Conservation (phyloP, 1,140 invertebrate species). For the Leptoteleia sp. region DNA sequence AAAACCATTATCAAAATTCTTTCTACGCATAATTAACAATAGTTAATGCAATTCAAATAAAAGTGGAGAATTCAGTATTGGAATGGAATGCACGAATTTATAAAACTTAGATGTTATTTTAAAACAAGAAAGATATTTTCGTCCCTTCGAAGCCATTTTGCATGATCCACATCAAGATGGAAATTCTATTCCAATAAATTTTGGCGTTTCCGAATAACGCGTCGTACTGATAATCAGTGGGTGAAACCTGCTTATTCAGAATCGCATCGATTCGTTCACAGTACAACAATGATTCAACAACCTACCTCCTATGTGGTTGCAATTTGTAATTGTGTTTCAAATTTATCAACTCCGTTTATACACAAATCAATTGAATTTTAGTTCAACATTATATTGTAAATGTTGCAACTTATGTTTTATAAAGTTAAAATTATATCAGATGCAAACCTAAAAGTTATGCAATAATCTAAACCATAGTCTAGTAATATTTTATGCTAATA, state of each 20-base stretch:
- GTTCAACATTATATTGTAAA: too few species aligned
- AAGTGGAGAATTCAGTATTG: constrained; percentile 37
- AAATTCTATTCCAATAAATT: constrained; percentile 44
- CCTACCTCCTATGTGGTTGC: constrained; percentile 48
- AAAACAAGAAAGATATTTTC: constrained; percentile 8
- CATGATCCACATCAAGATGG: constrained; percentile 19
- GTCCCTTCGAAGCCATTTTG: constrained; percentile 7
- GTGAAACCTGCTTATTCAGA: constrained; percentile 48
- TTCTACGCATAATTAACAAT: too few species aligned
- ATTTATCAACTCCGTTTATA: too few species aligned
- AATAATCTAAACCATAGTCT: too few species aligned
- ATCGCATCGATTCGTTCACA: constrained; percentile 61
- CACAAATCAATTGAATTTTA: too few species aligned
- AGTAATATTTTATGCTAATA: too few species aligned
- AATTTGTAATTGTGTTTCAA: constrained; percentile 28
- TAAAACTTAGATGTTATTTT: too few species aligned
- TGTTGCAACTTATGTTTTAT: too few species aligned
- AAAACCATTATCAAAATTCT: too few species aligned
- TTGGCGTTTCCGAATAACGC: constrained; percentile 34
- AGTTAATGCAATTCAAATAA: too few species aligned
- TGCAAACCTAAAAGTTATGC: too few species aligned
- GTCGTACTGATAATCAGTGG: constrained; percentile 36
- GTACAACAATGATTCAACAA: constrained; percentile 57
- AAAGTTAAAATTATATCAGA: too few species aligned
- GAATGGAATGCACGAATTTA: constrained; percentile 11